These are phyloP conservation scores for Pristiophorus japonicus DNA, from an alignment of 2,113 vertebrate species.

Conservation along the genomic window DNA sequence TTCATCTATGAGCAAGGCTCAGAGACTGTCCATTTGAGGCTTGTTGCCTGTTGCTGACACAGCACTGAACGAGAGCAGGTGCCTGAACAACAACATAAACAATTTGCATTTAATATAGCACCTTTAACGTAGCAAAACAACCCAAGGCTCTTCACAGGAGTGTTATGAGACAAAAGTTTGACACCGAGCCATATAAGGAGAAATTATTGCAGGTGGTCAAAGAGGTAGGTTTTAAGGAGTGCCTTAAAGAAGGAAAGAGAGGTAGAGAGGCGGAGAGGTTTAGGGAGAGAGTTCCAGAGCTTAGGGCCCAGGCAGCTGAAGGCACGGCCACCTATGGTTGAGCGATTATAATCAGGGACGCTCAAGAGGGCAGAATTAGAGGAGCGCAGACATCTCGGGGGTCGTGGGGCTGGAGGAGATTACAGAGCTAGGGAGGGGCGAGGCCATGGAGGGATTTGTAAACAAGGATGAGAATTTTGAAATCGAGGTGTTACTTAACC, in stretches of 20 bases:
- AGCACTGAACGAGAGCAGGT: neutral
- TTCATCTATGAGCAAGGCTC: neutral
- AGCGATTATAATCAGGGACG: no score
- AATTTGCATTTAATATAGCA: neutral
- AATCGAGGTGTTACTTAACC: no score
- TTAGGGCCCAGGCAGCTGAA: no score
- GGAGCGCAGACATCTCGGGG: no score
- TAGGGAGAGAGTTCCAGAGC: no score
- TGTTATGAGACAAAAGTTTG: neutral
- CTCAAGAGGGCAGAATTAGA: no score
- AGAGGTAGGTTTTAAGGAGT: neutral
- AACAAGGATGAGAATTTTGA: no score
- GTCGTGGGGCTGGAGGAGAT: no score
- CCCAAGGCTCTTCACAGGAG: neutral
- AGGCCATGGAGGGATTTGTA: no score
- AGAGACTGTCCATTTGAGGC: neutral
- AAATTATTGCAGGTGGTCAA: neutral
- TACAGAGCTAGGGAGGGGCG: no score
- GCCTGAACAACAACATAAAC: neutral
- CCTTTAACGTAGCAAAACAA: accelerated
- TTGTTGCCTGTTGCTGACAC: neutral
- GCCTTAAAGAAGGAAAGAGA: neutral
- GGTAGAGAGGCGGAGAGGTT: neutral
- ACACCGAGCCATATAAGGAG: neutral
- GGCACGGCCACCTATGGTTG: no score